Evolutionary conservation across 2,888 invertebrate genomes (phyloP), one percentile per base, ranked within the genome.

Genomic region (Oxyscelio sp.): DNA sequence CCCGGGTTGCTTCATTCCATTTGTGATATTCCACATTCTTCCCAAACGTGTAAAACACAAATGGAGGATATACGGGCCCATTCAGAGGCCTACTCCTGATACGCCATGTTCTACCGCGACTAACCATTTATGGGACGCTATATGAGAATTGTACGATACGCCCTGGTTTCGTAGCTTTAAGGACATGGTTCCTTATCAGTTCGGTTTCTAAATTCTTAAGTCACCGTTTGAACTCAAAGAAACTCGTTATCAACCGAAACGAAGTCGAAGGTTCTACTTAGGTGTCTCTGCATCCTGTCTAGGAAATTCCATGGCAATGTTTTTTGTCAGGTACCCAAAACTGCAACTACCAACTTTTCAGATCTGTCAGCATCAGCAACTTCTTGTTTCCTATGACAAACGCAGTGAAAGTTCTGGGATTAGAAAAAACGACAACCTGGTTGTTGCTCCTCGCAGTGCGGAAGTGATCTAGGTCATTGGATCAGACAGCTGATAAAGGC

Each of bases 21-120:
- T 89, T 89, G 91, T 91, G 92, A 92, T 92, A 92, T 92, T 92
- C 92, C 91, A 92, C 93, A 93, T 93, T 93, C 93, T 93, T 93
- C 93, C 92, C 92, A 92, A 92, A 93, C 93, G 92, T 92, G 90
- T 90, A 90, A 90, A 89, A 90, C 92, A 90, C 90, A 91, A 89
- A 87, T 87, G 81, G 88, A 87, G 86, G 87, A 84, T 89, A 90
- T 90, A 90, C 90, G 86, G 88, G 86, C 59, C 87, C 88, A 87
- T 86, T 89, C 83, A 88, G 91, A 93, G 92, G 91, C 90, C 88
- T 91, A 88, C 88, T 88, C 89, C 90, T 89, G 93, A 92, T 93
- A 92, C 85, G 90, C 84, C 86, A 24, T 65, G 85, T 88, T 87
- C 87, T 86, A 87, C 88, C 75, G 87, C 86, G 89, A 88, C 89